phyloP scores from a whole-genome alignment of 2,113 vertebrate species.

The Misgurnus mizolepis region DNA sequence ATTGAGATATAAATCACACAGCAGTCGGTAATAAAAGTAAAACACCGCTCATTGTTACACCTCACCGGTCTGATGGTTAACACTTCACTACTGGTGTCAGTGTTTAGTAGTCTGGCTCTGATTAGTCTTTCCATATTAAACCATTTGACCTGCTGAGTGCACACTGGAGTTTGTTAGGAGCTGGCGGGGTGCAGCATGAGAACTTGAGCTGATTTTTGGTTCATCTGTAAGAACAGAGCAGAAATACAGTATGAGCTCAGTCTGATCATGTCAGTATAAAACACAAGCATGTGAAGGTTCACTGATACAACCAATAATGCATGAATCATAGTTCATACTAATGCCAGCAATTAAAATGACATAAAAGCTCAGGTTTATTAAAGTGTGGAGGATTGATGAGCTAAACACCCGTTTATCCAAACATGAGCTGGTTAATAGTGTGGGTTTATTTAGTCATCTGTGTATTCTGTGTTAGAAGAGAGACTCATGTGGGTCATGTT shows the following conservation, averaged over 20 bases:
- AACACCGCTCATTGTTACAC: neutral
- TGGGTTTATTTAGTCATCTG: neutral
- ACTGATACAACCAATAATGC: neutral
- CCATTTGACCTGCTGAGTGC: conserved; percentile 36
- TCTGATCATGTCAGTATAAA: too few species aligned
- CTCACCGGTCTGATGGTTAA: neutral
- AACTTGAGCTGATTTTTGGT: conserved; percentile 1
- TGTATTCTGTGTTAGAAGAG: too few species aligned
- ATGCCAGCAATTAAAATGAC: neutral
- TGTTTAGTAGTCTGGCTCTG: conserved; percentile 37
- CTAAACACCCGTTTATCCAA: neutral
- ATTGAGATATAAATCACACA: conserved; percentile 34
- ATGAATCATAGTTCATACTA: neutral
- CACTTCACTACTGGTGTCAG: neutral
- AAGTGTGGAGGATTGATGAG: neutral
- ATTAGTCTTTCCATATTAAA: conserved; percentile 50
- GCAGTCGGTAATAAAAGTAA: neutral
- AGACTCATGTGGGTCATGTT: too few species aligned
- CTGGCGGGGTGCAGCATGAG: conserved; percentile 10
- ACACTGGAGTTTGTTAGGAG: conserved; percentile 27
- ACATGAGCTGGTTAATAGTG: neutral
- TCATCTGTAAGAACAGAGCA: neutral
- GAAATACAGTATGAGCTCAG: too few species aligned
- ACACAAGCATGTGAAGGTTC: too few species aligned
- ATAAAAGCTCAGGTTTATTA: neutral